Base-by-base conservation (phyloP, 2,797 vertebrate genomes). In the Pelobates cultripes region DNA sequence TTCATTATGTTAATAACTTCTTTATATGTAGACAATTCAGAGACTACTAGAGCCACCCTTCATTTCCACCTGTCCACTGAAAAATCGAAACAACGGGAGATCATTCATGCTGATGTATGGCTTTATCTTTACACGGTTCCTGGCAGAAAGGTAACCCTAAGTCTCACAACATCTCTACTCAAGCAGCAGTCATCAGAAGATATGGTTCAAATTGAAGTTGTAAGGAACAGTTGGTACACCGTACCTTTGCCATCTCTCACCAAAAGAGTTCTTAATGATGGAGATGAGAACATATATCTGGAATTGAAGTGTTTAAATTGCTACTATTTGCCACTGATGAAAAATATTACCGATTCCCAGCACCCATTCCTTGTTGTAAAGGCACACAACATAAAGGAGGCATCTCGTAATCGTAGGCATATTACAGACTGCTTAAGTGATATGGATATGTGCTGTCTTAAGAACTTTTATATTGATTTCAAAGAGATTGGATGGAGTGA, bases 401-500 rank as follows among this genome's bases (percentile, higher is more conserved):
- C 87, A 60, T 92, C 93, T 67, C 73, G 85, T 7, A 64, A 93
- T 74, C 91, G 86, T 75, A 95, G 95, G 86, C 94, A 95, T 73
- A 95, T 95, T 0, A 85, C 96, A 79, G 93, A 90, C 72, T 97
- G 96, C 41, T 94, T 94, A 0, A 92, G 94, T 0, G 92, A 94
- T 2, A 89, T 92, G 0, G 95, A 92, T 0, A 90, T 96, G 68
- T 97, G 96, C 89, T 97, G 96, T 87, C 94, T 95, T 84, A 92
- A 90, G 88, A 95, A 96, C 86, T 95, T 96, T 86, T 97, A 96
- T 81, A 93, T 97, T 70, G 94, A 94, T 88, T 97, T 97, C 85
- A 94, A 93, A 70, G 96, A 96, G 68, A 95, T 97, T 83, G 94
- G 96, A 77, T 97, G 96, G 96, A 92, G 93, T 42, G 95, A 97